A percentile compares a stretch with the other conserved stretches of the same genome.
These are phyloP conservation scores for Aphaenogaster rudis DNA, from an alignment of 1,140 invertebrate species.

Conservation along the genomic window DNA sequence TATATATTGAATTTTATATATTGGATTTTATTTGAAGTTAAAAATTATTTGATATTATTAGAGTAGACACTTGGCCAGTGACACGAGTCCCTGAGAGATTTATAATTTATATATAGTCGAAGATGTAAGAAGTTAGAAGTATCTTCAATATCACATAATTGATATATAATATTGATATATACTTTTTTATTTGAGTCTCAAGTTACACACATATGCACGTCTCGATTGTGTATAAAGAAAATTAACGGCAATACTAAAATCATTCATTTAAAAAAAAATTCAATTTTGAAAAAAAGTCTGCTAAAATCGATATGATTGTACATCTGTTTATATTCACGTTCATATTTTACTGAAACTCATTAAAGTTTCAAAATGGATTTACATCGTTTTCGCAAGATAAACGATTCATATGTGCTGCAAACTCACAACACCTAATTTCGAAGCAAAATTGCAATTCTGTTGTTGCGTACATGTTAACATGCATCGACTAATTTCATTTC, in stretches of 20 bases:
- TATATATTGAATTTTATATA: not conserved
- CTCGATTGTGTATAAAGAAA: not conserved
- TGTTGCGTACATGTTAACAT: constrained; percentile 50
- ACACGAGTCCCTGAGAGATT: not conserved
- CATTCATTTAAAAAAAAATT: not conserved
- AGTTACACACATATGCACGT: not conserved
- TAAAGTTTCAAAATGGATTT: constrained; percentile 50
- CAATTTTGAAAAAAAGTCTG: not conserved
- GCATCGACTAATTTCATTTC: constrained; percentile 54
- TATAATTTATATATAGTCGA: not conserved
- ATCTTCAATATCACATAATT: not conserved
- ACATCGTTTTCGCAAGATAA: constrained; percentile 53
- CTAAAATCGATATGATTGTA: not conserved
- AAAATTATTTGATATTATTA: not conserved
- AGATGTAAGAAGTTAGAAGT: not conserved
- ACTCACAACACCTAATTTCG: constrained; percentile 23
- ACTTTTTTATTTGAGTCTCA: not conserved
- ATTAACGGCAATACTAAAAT: not conserved
- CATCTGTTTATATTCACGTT: not conserved
- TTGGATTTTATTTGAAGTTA: not conserved
- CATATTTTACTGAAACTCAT: constrained; percentile 17
- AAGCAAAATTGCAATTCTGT: constrained; percentile 46
- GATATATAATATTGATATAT: not conserved
- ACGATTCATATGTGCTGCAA: constrained; percentile 43
- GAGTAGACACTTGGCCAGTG: not conserved